phyloP scores from a whole-genome alignment of 2,888 invertebrate species.

The Listrodromus nycthemerus region DNA sequence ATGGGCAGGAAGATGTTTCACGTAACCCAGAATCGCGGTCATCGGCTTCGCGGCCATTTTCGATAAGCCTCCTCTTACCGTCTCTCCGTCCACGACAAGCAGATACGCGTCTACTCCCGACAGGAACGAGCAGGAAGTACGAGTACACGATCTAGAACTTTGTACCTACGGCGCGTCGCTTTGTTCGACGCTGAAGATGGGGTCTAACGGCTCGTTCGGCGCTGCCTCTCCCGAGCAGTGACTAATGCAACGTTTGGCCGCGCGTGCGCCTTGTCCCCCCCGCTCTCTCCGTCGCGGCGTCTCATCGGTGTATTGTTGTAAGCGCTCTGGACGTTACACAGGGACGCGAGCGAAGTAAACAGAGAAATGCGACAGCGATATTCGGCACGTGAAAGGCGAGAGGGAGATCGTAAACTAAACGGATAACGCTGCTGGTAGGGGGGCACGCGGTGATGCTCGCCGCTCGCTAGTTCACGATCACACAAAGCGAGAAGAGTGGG shows the following conservation, averaged over 20 bases:
- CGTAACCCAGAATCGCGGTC: no score
- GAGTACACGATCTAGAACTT: conserved; percentile 13
- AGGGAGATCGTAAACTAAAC: conserved; percentile 17
- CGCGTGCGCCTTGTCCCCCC: conserved; percentile 8
- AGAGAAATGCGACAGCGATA: conserved; percentile 25
- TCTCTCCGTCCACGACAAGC: background rate
- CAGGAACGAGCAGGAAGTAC: background rate
- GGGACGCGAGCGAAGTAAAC: conserved; percentile 27
- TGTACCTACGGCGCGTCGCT: conserved; percentile 20
- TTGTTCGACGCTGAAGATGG: conserved; percentile 7
- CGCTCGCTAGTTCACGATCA: conserved; percentile 47
- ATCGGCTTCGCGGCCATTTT: no score
- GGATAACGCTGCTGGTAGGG: conserved; percentile 1
- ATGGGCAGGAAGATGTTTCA: no score
- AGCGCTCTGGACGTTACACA: conserved; percentile 24
- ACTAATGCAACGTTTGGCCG: conserved; percentile 51
- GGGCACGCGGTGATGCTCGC: conserved; percentile 55
- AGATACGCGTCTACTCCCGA: background rate
- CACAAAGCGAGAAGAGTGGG: conserved; percentile 55
- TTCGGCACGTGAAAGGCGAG: conserved; percentile 6
- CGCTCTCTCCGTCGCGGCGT: background rate
- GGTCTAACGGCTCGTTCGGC: background rate
- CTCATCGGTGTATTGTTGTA: conserved; percentile 2
- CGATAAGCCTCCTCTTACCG: background rate
- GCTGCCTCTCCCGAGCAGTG: conserved; percentile 22